Conservation (phyloP, 2,888 invertebrate genomes). For the Eupithecia vulgata region DNA sequence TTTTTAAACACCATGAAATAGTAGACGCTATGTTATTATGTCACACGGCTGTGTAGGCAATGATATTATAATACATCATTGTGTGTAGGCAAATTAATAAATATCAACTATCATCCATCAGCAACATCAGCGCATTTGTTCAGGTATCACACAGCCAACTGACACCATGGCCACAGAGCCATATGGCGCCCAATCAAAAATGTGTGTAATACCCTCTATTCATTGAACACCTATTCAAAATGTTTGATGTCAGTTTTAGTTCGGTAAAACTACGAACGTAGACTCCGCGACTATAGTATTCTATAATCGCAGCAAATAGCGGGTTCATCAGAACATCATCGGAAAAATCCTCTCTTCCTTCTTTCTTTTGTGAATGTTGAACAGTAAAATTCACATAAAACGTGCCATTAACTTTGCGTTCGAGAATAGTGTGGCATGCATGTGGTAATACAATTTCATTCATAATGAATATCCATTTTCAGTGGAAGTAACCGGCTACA, state of each 20-base stretch:
- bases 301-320: background rate
- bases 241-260: background rate
- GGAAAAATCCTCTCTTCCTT: background rate
- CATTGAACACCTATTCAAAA: background rate
- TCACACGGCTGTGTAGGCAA: too few species aligned
- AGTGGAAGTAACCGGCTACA: constrained; percentile 88
- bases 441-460: background rate
- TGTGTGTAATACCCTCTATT: too few species aligned
- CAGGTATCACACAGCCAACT: too few species aligned
- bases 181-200: too few species aligned
- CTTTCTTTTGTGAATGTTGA: background rate
- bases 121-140: too few species aligned
- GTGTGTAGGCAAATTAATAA: too few species aligned
- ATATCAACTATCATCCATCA: too few species aligned
- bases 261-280: background rate
- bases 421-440: background rate
- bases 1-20: too few species aligned
- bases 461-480: constrained; percentile 50
- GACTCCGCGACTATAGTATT: background rate
- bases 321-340: background rate
- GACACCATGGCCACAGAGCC: too few species aligned
- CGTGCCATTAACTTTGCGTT: background rate
- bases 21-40: too few species aligned
- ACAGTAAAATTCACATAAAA: background rate
- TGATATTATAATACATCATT: too few species aligned